phyloP scores from a whole-genome alignment of 2,113 vertebrate species.

The Caloenas nicobarica region DNA sequence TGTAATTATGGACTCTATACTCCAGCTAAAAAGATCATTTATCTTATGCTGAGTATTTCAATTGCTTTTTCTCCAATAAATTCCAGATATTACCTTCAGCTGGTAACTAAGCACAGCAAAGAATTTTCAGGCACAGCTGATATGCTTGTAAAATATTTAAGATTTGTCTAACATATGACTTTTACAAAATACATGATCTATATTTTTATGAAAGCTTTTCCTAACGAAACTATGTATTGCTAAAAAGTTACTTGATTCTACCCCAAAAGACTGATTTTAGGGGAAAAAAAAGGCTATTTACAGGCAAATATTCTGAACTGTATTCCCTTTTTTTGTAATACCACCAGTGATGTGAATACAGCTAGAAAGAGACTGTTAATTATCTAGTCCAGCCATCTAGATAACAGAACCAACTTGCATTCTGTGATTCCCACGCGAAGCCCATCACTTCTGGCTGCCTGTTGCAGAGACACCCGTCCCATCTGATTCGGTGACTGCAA shows the following conservation, averaged over 20 bases:
- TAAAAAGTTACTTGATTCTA: neutral
- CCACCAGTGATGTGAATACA: neutral
- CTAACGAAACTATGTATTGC: neutral
- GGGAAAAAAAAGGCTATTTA: neutral
- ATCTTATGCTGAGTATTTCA: slow-evolving; percentile 18
- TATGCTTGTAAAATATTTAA: neutral
- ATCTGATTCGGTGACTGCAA: too few relatives aligned
- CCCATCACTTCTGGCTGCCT: too few relatives aligned
- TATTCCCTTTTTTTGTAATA: neutral
- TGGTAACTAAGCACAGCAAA: neutral
- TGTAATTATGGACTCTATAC: slow-evolving; percentile 30
- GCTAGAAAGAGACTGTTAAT: too few relatives aligned
- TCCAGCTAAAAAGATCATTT: slow-evolving; percentile 36
- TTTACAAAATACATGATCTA: neutral
- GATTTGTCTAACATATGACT: neutral
- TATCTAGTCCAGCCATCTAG: too few relatives aligned
- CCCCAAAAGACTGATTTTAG: neutral
- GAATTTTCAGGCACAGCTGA: neutral
- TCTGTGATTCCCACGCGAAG: too few relatives aligned
- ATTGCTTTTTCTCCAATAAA: slow-evolving; percentile 43
- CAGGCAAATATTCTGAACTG: neutral
- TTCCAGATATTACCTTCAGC: slow-evolving; percentile 25
- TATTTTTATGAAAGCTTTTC: neutral
- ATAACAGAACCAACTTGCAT: too few relatives aligned
- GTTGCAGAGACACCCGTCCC: too few relatives aligned